Evolutionary conservation across 1,140 invertebrate species (phyloP).

Genomic region (Cherax destructor): DNA sequence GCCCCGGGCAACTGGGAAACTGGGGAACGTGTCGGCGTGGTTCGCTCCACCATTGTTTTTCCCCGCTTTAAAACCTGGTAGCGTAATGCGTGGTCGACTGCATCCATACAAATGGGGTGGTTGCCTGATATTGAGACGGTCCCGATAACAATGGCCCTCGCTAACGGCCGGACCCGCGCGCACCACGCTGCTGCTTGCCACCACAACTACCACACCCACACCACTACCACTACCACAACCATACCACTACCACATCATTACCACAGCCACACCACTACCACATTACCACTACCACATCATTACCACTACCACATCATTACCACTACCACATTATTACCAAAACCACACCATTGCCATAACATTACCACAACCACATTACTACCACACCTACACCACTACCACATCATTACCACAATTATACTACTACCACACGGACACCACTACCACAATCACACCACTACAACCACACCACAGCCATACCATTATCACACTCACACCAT

Average conservation of each 20-base stretch:
- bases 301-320: no score
- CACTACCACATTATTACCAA: no score
- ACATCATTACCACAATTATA: background rate
- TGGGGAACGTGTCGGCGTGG: constrained; percentile 11
- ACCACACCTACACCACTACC: background rate
- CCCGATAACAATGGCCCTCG: constrained; percentile 65
- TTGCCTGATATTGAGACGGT: constrained; percentile 68
- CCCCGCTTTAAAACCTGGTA: constrained; percentile 64
- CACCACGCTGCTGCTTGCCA: background rate
- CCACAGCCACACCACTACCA: background rate
- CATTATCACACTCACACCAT: no score
- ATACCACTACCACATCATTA: background rate
- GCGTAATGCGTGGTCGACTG: constrained; percentile 65
- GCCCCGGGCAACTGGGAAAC: background rate
- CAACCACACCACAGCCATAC: no score
- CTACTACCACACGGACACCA: background rate
- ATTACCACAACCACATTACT: background rate
- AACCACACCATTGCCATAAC: background rate
- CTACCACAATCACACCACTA: no score
- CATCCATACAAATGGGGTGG: constrained; percentile 68
- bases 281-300: background rate
- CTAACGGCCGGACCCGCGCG: constrained; percentile 42
- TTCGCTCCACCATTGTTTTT: constrained; percentile 61
- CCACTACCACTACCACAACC: background rate
- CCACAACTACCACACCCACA: background rate